Percentiles rank a stretch among this genome's conserved stretches.
These are phyloP conservation scores for Axis porcinus DNA, from an alignment of 2,113 vertebrate species.

Conservation along the genomic window DNA sequence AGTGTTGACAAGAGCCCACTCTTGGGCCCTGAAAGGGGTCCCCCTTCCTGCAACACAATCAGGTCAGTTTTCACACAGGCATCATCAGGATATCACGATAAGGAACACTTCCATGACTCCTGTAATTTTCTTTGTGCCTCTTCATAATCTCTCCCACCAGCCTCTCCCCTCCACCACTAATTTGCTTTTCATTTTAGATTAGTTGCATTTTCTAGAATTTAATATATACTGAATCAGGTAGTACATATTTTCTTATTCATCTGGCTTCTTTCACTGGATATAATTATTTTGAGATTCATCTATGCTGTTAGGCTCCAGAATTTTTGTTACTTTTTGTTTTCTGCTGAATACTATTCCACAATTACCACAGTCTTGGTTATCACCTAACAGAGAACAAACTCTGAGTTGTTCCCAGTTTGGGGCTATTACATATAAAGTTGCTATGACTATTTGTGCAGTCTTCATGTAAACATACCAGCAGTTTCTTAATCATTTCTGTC, in stretches of 20 bases:
- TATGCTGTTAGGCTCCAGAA: neutral
- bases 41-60: neutral
- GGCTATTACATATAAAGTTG: neutral
- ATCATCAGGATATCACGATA: neutral
- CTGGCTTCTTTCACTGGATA: neutral
- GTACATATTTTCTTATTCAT: neutral
- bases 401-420: neutral
- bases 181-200: conserved; percentile 5
- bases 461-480: neutral
- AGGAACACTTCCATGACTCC: neutral
- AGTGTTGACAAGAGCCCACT: neutral
- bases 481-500: neutral
- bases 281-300: neutral
- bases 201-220: neutral
- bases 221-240: neutral
- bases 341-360: neutral
- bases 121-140: neutral
- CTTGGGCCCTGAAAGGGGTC: neutral
- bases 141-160: neutral
- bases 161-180: neutral
- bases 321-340: neutral
- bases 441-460: neutral
- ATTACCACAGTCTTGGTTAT: neutral
- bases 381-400: neutral
- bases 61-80: neutral